A percentile compares a stretch with the other conserved stretches of the same genome.
Conservation (phyloP, 2,888 invertebrate genomes). For the Euzophera pinguis region DNA sequence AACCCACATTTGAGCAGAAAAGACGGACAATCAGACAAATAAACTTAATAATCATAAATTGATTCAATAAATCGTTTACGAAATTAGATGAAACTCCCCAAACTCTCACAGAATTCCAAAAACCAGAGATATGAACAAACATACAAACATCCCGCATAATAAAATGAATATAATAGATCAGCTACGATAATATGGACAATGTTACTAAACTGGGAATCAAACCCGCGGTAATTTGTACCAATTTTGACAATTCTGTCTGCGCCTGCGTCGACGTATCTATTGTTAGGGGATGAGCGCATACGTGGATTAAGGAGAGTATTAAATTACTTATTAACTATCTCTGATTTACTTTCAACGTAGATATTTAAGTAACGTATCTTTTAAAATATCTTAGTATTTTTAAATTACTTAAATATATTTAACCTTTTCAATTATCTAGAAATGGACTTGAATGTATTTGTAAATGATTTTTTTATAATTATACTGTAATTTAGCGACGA, state of each 20-base stretch:
- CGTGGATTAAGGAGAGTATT: not conserved
- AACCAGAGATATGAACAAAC: slow-evolving; percentile 44
- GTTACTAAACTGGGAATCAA: slow-evolving; percentile 53
- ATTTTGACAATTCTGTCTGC: slow-evolving; percentile 43
- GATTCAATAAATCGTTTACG: slow-evolving; percentile 6
- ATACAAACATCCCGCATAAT: slow-evolving; percentile 70
- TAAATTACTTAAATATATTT: too few species aligned
- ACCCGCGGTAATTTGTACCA: slow-evolving; percentile 51
- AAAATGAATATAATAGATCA: slow-evolving; percentile 30
- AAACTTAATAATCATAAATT: slow-evolving; percentile 9
- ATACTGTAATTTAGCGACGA: too few species aligned
- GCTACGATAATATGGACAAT: slow-evolving; percentile 42
- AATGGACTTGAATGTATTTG: too few species aligned
- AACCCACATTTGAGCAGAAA: not conserved
- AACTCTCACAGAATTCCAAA: slow-evolving; percentile 34
- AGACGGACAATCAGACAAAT: not conserved
- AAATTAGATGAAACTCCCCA: slow-evolving; percentile 9
- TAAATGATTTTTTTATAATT: too few species aligned
- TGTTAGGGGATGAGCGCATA: slow-evolving; percentile 32
- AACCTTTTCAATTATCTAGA: too few species aligned
- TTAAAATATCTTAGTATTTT: too few species aligned
- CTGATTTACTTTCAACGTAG: too few species aligned
- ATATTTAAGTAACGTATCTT: not conserved
- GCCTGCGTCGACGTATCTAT: slow-evolving; percentile 40
- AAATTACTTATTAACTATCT: not conserved